phyloP scores from a whole-genome alignment of 1,140 invertebrate genomes.

The Leptonema lineaticorne region DNA sequence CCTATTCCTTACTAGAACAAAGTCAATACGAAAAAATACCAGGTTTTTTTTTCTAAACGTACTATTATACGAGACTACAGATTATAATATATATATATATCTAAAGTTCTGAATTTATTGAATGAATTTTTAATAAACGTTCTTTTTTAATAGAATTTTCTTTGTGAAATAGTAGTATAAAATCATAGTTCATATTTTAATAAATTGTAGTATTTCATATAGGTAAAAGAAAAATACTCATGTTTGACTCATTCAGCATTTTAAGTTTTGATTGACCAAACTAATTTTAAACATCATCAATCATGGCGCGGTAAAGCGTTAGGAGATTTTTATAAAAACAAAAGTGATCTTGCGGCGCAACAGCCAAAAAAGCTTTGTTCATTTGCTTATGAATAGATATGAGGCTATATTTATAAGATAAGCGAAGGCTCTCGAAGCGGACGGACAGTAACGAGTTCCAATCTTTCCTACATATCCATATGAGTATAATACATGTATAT shows the following conservation, averaged over 20 bases:
- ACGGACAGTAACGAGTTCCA: slow-evolving; percentile 8
- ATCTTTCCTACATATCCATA: background rate
- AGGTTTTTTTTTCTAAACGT: background rate
- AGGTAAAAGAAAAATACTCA: slow-evolving; percentile 36
- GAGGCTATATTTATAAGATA: slow-evolving; percentile 14
- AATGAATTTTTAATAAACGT: too few species aligned
- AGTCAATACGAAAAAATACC: background rate
- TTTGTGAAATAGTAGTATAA: too few species aligned
- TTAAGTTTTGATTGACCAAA: slow-evolving; percentile 37
- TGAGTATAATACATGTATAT: background rate
- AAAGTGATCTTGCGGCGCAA: slow-evolving; percentile 33
- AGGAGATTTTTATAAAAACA: slow-evolving; percentile 40
- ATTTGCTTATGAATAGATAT: slow-evolving; percentile 19
- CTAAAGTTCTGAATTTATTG: too few species aligned
- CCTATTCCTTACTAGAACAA: background rate
- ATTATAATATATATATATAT: too few species aligned
- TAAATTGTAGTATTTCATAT: slow-evolving; percentile 38
- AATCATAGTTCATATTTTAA: slow-evolving; percentile 14
- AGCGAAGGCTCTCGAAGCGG: background rate
- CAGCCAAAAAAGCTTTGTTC: slow-evolving; percentile 33
- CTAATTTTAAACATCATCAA: slow-evolving; percentile 40
- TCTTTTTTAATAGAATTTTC: too few species aligned
- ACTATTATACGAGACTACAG: too few species aligned
- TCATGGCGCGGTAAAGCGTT: slow-evolving; percentile 35
- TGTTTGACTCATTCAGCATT: slow-evolving; percentile 27